A percentile compares a stretch with the other conserved stretches of the same genome.
phyloP scores from a whole-genome alignment of 53 echinoderm and acorn worm genomes.

The Patiria pectinifera region DNA sequence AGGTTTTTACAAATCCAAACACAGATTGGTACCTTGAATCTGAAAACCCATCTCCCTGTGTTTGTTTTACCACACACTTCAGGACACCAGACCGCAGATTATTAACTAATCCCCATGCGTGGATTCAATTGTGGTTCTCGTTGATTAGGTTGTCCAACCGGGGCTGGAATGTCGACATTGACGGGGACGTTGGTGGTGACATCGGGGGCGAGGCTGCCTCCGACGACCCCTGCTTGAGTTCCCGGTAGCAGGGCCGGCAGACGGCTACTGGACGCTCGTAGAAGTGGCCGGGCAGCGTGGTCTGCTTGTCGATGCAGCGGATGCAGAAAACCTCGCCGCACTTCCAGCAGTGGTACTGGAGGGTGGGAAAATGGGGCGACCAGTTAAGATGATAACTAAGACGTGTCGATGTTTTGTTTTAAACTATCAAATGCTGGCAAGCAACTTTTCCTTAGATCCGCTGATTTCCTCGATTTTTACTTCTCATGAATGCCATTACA shows the following conservation, averaged over 20 bases:
- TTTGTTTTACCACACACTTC: background rate
- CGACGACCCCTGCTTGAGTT: conserved; percentile 90
- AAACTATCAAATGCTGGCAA: too few species aligned
- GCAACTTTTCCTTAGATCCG: too few species aligned
- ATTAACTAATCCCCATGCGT: background rate
- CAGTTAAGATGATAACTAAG: too few species aligned
- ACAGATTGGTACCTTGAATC: background rate
- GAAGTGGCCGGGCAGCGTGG: conserved; percentile 94
- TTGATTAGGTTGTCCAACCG: conserved; percentile 57
- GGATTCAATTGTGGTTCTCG: conserved; percentile 35
- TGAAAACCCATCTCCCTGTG: background rate
- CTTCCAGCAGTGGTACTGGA: conserved; percentile 98
- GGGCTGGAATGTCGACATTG: conserved; percentile 52
- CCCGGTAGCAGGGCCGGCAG: conserved; percentile 95
- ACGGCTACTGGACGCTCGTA: conserved; percentile 97
- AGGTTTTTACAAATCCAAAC: background rate
- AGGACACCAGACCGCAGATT: background rate
- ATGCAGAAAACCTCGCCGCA: conserved; percentile 98
- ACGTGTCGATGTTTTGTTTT: too few species aligned
- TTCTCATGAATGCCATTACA: too few species aligned
- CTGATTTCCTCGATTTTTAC: too few species aligned
- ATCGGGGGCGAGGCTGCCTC: conserved; percentile 79
- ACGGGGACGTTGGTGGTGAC: conserved; percentile 78
- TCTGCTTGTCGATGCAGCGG: conserved; percentile 99
- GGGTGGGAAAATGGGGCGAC: conserved; percentile 1